phyloP scores from a whole-genome alignment of 2,888 invertebrate genomes.

The Hypolimnas misippus region DNA sequence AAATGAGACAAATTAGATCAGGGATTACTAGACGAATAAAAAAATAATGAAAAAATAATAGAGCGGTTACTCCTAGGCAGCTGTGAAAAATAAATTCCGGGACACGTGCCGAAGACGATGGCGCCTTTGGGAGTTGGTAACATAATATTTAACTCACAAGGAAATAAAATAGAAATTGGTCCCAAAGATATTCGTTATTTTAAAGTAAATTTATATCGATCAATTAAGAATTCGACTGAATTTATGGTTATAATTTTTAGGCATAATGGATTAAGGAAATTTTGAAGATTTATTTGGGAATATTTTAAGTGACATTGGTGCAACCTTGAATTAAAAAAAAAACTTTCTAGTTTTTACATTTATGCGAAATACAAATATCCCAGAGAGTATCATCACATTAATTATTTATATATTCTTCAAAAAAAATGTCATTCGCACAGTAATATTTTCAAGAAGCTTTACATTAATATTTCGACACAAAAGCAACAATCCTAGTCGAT shows the following conservation, averaged over 20 bases:
- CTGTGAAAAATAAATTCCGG: slow-evolving; percentile 45
- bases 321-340: too few relatives aligned
- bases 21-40: slow-evolving; percentile 37
- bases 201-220: slow-evolving; percentile 4
- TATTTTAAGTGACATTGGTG: too few relatives aligned
- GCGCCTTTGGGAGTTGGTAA: slow-evolving; percentile 40
- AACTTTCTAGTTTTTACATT: too few relatives aligned
- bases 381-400: too few relatives aligned
- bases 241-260: background rate
- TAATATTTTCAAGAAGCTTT: too few relatives aligned
- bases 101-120: slow-evolving; percentile 47
- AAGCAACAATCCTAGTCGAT: background rate
- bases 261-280: too few relatives aligned
- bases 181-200: slow-evolving; percentile 9
- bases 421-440: too few relatives aligned
- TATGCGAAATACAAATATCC: too few relatives aligned
- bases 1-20: slow-evolving; percentile 44
- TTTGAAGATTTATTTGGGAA: too few relatives aligned
- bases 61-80: slow-evolving; percentile 44
- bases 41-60: slow-evolving; percentile 51
- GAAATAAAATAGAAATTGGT: slow-evolving; percentile 26
- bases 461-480: background rate
- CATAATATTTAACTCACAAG: slow-evolving; percentile 34
- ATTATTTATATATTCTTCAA: too few relatives aligned
- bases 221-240: background rate